A percentile compares a stretch with the other conserved stretches of the same genome.
These are phyloP conservation scores for Zosterops japonicus DNA, from an alignment of 2,113 vertebrate genomes.

Conservation along the genomic window DNA sequence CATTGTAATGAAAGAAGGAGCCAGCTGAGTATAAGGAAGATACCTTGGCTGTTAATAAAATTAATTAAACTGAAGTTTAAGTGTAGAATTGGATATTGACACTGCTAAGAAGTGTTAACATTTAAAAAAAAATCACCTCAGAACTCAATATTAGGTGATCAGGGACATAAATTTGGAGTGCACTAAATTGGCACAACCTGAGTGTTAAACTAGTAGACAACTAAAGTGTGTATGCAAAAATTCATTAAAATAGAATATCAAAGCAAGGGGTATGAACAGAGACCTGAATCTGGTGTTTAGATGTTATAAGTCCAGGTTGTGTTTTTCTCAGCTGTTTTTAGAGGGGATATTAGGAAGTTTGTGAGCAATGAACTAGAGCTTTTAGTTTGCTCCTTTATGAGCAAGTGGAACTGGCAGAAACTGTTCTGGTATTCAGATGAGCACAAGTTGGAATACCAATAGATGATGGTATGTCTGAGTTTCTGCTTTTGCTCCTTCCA, in stretches of 20 bases:
- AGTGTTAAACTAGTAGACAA: not conserved
- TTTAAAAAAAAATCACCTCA: not conserved
- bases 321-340: not conserved
- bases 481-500: not conserved
- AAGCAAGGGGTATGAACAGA: not conserved
- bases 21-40: not conserved
- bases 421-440: not conserved
- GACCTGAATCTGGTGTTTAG: not conserved
- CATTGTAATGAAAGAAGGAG: not conserved
- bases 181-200: not conserved
- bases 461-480: not conserved
- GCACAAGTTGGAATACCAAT: fast-evolving
- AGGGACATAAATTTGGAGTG: not conserved
- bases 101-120: not conserved
- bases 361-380: not conserved
- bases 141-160: not conserved
- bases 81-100: not conserved
- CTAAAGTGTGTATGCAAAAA: not conserved
- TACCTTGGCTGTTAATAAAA: not conserved
- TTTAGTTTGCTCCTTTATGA: not conserved
- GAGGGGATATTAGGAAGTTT: not conserved
- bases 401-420: not conserved
- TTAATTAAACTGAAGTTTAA: not conserved
- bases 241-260: not conserved
- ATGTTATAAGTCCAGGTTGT: fast-evolving